Conservation (phyloP, 2,113 vertebrate genomes). For the Centropristis striata region DNA sequence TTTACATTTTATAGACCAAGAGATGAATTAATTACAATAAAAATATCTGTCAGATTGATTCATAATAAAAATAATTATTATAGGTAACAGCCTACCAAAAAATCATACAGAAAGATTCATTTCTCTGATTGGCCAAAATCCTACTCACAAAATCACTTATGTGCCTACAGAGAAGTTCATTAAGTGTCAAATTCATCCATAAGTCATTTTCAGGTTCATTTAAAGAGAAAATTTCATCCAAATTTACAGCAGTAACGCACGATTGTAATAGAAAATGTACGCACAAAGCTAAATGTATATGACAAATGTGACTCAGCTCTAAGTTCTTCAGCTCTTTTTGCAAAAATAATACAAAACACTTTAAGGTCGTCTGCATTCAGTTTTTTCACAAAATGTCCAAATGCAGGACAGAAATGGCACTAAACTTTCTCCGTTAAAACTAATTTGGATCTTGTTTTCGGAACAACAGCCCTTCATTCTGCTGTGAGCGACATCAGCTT, state of each 20-base stretch:
- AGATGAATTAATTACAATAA: neutral
- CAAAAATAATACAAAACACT: slow-evolving; percentile 70
- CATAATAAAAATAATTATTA: neutral
- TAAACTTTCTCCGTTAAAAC: slow-evolving; percentile 20
- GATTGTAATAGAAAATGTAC: slow-evolving; percentile 54
- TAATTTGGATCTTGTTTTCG: slow-evolving; percentile 49
- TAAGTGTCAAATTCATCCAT: slow-evolving; percentile 10
- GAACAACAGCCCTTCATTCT: slow-evolving; percentile 62
- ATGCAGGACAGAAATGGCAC: slow-evolving; percentile 71
- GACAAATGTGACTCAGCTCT: slow-evolving; percentile 45
- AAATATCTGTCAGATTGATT: neutral
- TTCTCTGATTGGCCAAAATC: slow-evolving; percentile 6
- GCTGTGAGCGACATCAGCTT: slow-evolving; percentile 56
- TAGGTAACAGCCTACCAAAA: neutral
- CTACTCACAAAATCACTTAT: slow-evolving; percentile 11
- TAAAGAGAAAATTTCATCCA: slow-evolving; percentile 23
- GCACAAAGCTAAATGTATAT: slow-evolving; percentile 33
- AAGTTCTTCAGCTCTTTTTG: slow-evolving; percentile 44
- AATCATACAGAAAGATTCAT: neutral
- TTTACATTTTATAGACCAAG: neutral
- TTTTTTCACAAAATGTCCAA: slow-evolving; percentile 56
- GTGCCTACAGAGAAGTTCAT: slow-evolving; percentile 2
- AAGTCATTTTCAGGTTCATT: neutral
- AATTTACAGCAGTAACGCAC: neutral
- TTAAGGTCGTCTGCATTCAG: slow-evolving; percentile 58